Percentiles rank a stretch among this genome's conserved stretches.
These are phyloP conservation scores for Loris lydekkerianus DNA, from an alignment of 2,797 vertebrate species.

Conservation along the genomic window DNA sequence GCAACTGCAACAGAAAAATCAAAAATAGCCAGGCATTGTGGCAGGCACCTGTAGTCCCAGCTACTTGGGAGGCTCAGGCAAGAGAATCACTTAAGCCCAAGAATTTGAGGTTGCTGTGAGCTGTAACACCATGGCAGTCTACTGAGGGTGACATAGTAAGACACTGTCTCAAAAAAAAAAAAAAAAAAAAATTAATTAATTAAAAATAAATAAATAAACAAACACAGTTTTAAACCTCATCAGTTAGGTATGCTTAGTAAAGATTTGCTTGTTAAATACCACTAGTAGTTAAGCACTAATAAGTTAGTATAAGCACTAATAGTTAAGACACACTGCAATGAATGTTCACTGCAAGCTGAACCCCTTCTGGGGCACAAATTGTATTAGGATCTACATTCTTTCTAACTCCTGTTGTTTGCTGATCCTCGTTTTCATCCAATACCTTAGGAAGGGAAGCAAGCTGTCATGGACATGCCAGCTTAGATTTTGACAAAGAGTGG, in stretches of 20 bases:
- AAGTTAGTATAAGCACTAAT: background rate
- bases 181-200: too few species aligned
- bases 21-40: too few species aligned
- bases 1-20: too few species aligned
- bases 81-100: too few species aligned
- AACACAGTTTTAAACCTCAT: too few species aligned
- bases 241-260: background rate
- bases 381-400: background rate
- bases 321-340: background rate
- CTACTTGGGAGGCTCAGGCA: too few species aligned
- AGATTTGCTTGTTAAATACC: slow-evolving; percentile 35
- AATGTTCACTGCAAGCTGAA: background rate
- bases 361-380: background rate
- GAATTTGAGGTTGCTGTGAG: too few species aligned
- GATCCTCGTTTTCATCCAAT: background rate
- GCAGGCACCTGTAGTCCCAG: too few species aligned
- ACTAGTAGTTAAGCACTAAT: background rate
- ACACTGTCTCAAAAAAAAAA: too few species aligned
- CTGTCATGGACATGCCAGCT: background rate
- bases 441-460: background rate
- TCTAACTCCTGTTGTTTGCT: background rate
- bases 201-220: too few species aligned
- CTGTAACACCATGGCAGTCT: too few species aligned
- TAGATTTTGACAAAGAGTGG: slow-evolving; percentile 13
- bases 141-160: too few species aligned